Base-by-base conservation (phyloP, 2,113 vertebrate genomes). In the Oenanthe melanoleuca region DNA sequence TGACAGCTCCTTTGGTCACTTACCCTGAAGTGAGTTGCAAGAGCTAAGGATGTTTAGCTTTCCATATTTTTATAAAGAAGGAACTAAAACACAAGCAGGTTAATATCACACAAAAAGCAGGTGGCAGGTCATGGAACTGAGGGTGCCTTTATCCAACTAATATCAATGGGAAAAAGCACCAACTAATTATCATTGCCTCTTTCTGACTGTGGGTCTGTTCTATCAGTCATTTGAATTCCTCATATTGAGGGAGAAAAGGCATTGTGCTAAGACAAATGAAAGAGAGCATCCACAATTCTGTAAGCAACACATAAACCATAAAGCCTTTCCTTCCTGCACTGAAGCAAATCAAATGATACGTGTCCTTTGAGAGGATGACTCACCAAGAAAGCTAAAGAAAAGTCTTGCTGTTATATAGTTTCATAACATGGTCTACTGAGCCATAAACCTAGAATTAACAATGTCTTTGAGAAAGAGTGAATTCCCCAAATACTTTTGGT, bases 291-390 rank as follows among this genome's bases (percentile, higher is more conserved):
- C 42, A 65, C 11, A 29, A 6, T 75, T 81, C 53, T 71, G 22
- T 75, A 61, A 66, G 6, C 0, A 4, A 63, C 28, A 40, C 21
- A 17, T 31, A 79, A 85, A 34, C 44, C 25, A 64, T 64, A 53
- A 86, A 85, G 24, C 19, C 17, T 81, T 89, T 91, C 71, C 55
- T 89, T 89, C 81, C 56, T 86, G 50, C 34, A 52, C 14, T 40
- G 50, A 89, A 85, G 37, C 16, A 82, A 63, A 65, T 47, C 50
- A 70, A 94, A 66, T 63, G 59, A 73, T 93, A 85, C 24, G 28
- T 90, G 86, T 96, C 92, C 81, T 86, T 93, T n/a, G 34, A 82
- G 86, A 83, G 57, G 55, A 77, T 96, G 88, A 91, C 72, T 97
- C 96, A 93, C 31, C 55, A 60, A 75, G 55, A 88, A 64, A 89